Conservation (phyloP, 1,140 invertebrate genomes). For the Ooceraea biroi region DNA sequence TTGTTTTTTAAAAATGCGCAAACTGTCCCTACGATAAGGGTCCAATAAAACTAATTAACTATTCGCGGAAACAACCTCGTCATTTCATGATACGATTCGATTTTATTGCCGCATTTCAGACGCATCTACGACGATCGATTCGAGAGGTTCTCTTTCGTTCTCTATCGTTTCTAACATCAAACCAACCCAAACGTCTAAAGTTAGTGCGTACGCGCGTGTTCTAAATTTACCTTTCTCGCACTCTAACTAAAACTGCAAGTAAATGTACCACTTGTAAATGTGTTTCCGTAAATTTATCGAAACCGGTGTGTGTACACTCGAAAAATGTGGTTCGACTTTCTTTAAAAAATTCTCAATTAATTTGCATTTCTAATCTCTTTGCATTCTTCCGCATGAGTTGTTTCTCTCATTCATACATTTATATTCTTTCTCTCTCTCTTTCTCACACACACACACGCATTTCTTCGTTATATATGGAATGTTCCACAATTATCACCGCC, state of each 20-base stretch:
- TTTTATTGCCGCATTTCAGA: constrained; percentile 58
- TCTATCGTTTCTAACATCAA: constrained; percentile 67
- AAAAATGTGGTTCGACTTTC: constrained; percentile 52
- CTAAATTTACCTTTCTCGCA: constrained; percentile 55
- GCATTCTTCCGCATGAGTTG: constrained; percentile 15
- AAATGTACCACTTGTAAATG: constrained; percentile 59
- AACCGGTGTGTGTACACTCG: constrained; percentile 35
- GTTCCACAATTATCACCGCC: neutral
- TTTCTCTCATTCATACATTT: constrained; percentile 36
- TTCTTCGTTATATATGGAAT: constrained; percentile 33
- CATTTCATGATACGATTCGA: constrained; percentile 62
- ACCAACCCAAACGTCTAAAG: constrained; percentile 70
- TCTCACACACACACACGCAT: neutral
- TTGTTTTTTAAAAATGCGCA: constrained; percentile 42
- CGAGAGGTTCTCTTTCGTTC: constrained; percentile 47
- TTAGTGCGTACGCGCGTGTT: constrained; percentile 64
- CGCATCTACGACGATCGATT: constrained; percentile 66
- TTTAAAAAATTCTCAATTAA: constrained; percentile 64
- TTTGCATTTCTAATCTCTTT: constrained; percentile 39
- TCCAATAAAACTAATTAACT: constrained; percentile 6
- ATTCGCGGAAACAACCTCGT: constrained; percentile 22
- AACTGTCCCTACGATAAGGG: constrained; percentile 38
- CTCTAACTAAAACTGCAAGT: constrained; percentile 62
- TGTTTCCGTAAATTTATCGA: constrained; percentile 56
- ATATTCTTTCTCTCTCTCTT: constrained; percentile 1